Evolutionary conservation across 2,888 invertebrate species (phyloP).

Genomic region (Zaprionus obscuricornis): DNA sequence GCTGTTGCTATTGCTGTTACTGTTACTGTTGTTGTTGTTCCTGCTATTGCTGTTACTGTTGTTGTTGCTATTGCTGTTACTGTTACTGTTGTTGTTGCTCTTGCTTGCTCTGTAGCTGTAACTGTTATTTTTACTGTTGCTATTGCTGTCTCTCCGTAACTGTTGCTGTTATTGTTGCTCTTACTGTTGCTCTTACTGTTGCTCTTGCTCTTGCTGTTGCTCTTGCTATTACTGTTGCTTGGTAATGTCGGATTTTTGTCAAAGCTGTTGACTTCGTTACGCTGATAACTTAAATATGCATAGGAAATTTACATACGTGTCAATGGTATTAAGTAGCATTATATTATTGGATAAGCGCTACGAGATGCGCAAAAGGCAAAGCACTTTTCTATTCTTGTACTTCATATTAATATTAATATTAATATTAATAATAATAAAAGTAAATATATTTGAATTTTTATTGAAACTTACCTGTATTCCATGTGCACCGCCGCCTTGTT

Average conservation of each 20-base stretch:
- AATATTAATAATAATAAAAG: background rate
- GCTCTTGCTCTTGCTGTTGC: constrained; percentile 15
- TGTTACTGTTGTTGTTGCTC: constrained; percentile 13
- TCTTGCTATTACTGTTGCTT: constrained; percentile 16
- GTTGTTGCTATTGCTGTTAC: constrained; percentile 16
- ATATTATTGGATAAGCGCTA: constrained; percentile 65
- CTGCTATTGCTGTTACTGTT: constrained; percentile 16
- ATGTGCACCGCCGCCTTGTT: constrained; percentile 90
- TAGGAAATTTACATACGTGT: constrained; percentile 74
- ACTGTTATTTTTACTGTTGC: constrained; percentile 16
- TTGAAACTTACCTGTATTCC: constrained; percentile 89
- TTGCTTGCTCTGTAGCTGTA: constrained; percentile 22
- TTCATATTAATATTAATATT: too few relatives aligned
- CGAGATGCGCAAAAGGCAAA: too few relatives aligned
- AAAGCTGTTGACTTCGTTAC: constrained; percentile 76
- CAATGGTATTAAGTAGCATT: constrained; percentile 74
- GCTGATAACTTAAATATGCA: constrained; percentile 77
- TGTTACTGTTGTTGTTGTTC: constrained; percentile 18
- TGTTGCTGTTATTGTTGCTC: too few relatives aligned
- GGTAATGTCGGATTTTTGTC: constrained; percentile 55
- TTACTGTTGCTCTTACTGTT: too few relatives aligned
- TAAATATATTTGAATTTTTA: background rate
- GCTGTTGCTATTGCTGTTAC: constrained; percentile 13
- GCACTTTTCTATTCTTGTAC: too few relatives aligned
- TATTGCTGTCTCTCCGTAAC: too few relatives aligned